Base-by-base conservation (phyloP, 37 sponge, comb jelly and placozoan genomes). In the Agelas oroides region DNA sequence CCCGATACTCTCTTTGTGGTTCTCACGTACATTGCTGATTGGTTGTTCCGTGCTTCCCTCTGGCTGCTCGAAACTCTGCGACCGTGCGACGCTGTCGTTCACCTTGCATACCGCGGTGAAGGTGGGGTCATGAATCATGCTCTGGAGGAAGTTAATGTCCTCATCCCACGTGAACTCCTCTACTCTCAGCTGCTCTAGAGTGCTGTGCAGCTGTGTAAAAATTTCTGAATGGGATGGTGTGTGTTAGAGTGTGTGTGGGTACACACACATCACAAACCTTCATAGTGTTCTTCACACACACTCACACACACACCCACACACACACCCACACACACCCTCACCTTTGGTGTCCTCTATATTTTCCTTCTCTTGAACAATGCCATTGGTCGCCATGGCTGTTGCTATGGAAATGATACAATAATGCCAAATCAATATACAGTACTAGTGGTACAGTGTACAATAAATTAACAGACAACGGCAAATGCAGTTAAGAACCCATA, bases 51-150 rank as follows among this genome's bases (percentile, higher is more conserved):
- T 8, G 8, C 46, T 46, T 13, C 86, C 89, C 28, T 79, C 89
- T 30, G 89, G 92, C 37, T 92, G 88, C 53, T 87, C 88, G 28
- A 87, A 80, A 30, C 73, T 34, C 75, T 87, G 88, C 14, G 88
- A 92, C 41, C 75, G 25, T 0, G 90, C 83, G 12, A 88, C 86
- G 0, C 55, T 25, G 40, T 89, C 94, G 74, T 89, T 89, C 32
- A 89, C 84, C 46, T 86, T 59, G 32, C 59, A 18, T 5, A 87
- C 67, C 0, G 57, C 71, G 39, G 53, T 55, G 34, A 86, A 69
- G 53, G 56, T 69, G 24, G 79, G 83, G 53, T 82, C 75, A 0
- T 34, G 53, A 20, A 83, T 20, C 34, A 76, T 60, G 0, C 55
- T 3, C 46, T 83, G 65, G n/a, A 87, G 57, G 36, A 87, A 86